Base-by-base conservation (phyloP, 1,140 invertebrate genomes). In the Cotesia chilonis region DNA sequence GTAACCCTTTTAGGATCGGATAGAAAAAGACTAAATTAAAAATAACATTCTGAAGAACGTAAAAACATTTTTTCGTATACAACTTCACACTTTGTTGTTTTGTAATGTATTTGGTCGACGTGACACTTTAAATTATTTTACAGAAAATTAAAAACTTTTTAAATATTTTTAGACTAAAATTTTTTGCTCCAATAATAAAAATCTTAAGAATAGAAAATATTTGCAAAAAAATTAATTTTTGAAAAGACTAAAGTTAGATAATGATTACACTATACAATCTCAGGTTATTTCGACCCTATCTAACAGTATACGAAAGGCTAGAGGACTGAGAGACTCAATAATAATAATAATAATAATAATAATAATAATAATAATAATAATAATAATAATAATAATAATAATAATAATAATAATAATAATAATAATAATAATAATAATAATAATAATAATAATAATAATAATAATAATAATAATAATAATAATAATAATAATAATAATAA, bases 241-340 rank as follows among this genome's bases (percentile, higher is more conserved):
- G 37, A 38, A 7, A 20, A 59, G 17, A 59, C 20, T 59, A 17
- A 59, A 59, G 28, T 5, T 59, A 28, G 28, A 28, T 6, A 59
- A 74, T 75, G 55, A 70, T 57, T 71, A 6, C 54, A 10, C 68
- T 70, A 28, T 28, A 55, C 60, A 38, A 63, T 63, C 12, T 38
- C 63, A 65, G 63, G 38, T 51, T 51, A n/a, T 65, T 51, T 65
- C 38, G 20, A 55, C 66, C 65, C 66, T 54, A 61, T 73, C 59
- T 67, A 52, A 67, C 74, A 59, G 14, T 47, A 47, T 47, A 47
- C 10, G 41, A 59, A 17, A 10, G 73, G 74, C 71, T 73, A 67
- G 51, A 71, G 51, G 71, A 68, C 68, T 17, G 76, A 79, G 77
- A 80, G 78, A 76, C 77, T 80, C 79, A 80, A 81, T 28, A 3